Percentiles rank a stretch among this genome's conserved stretches.
Conservation (phyloP, 1,140 invertebrate species). For the Orussus abietinus region DNA sequence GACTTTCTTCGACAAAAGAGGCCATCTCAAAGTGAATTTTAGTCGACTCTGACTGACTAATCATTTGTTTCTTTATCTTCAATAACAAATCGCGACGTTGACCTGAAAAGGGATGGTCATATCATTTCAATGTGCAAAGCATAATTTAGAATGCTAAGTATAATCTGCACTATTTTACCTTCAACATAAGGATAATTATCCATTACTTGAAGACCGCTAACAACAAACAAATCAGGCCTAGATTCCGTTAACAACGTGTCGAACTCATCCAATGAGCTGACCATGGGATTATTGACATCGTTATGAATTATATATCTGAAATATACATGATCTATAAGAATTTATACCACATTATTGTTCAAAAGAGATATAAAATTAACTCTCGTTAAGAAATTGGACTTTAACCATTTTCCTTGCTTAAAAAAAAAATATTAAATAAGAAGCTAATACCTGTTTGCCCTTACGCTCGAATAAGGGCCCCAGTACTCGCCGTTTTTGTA, state of each 20-base stretch:
- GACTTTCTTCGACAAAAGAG: constrained; percentile 70
- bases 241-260: constrained; percentile 61
- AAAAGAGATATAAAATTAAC: constrained; percentile 11
- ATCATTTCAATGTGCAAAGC: neutral
- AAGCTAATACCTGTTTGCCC: constrained; percentile 69
- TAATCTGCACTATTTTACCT: constrained; percentile 47
- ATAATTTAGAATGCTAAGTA: neutral
- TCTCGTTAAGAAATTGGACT: neutral
- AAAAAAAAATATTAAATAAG: neutral
- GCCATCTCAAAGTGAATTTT: constrained; percentile 86
- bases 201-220: constrained; percentile 88
- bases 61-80: constrained; percentile 67
- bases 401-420: constrained; percentile 2
- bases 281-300: constrained; percentile 74
- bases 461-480: constrained; percentile 69
- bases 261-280: constrained; percentile 72
- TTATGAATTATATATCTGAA: constrained; percentile 78
- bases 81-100: constrained; percentile 61
- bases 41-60: constrained; percentile 57
- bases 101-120: constrained; percentile 49
- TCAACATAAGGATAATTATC: constrained; percentile 76
- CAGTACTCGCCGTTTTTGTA: constrained; percentile 73
- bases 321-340: constrained; percentile 17
- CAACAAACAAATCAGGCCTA: constrained; percentile 71
- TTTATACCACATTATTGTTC: constrained; percentile 6